phyloP scores from a whole-genome alignment of 2,113 vertebrate species.

The Myotis davidii region DNA sequence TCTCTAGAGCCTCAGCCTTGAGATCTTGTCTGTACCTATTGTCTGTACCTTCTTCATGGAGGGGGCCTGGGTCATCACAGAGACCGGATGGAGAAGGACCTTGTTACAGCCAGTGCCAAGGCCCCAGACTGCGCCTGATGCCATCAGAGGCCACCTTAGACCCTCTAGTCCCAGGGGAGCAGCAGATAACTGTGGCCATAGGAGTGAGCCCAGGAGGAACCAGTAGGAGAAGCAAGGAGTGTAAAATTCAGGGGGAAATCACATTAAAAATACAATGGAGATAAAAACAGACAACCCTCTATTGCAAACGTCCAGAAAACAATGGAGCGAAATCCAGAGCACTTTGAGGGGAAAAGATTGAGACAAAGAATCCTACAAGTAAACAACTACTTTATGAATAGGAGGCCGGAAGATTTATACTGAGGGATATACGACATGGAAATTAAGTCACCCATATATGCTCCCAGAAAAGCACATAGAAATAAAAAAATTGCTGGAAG shows the following conservation, averaged over 20 bases:
- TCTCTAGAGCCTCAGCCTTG: background rate
- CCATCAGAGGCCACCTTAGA: background rate
- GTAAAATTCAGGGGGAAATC: background rate
- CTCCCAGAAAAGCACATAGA: background rate
- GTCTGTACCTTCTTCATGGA: background rate
- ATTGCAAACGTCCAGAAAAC: background rate
- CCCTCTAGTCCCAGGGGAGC: background rate
- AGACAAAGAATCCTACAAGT: background rate
- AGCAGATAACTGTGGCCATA: background rate
- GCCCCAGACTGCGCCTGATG: background rate
- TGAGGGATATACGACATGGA: background rate
- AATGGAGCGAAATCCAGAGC: background rate
- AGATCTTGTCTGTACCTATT: background rate
- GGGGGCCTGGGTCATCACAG: background rate
- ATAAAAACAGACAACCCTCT: background rate
- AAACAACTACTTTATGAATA: background rate
- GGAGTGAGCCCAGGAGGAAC: background rate
- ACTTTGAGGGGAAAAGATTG: background rate
- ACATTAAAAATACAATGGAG: background rate
- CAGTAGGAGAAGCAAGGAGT: background rate
- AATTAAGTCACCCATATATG: background rate
- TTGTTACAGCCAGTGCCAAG: background rate
- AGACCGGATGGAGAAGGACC: background rate
- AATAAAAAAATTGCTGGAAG: background rate
- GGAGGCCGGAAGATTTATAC: background rate